Percentiles rank a stretch among this genome's conserved stretches.
phyloP scores from a whole-genome alignment of 53 echinoderm and acorn worm genomes.

The Arbacia lixula region DNA sequence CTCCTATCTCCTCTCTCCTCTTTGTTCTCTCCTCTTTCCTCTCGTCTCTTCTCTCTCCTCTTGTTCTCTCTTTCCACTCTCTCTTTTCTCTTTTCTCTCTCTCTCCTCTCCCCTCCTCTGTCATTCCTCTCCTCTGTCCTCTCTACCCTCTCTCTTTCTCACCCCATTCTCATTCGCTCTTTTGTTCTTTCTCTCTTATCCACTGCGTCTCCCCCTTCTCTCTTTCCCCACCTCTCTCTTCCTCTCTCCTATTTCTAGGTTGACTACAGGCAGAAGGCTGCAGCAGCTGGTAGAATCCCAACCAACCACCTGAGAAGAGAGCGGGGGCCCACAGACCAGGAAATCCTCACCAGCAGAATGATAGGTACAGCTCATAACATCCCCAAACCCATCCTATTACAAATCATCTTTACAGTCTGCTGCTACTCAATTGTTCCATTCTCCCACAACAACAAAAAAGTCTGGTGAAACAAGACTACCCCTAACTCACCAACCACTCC shows the following conservation, averaged over 20 bases:
- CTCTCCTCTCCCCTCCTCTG: background rate
- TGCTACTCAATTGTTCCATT: no score
- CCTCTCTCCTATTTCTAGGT: conserved; percentile 59
- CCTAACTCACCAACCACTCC: no score
- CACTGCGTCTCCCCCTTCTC: background rate
- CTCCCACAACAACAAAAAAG: no score
- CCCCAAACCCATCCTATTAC: no score
- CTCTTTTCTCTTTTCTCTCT: background rate
- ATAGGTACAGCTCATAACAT: no score
- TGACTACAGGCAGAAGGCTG: conserved; percentile 97
- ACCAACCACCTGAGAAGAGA: conserved; percentile 99
- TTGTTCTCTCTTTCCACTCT: background rate
- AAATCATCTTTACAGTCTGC: no score
- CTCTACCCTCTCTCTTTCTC: background rate
- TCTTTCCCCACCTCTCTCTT: background rate
- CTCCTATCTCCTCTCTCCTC: no score
- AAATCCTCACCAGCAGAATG: conserved; percentile 97
- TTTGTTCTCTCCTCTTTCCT: no score
- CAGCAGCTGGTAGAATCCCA: conserved; percentile 98
- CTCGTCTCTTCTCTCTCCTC: background rate
- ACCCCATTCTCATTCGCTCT: background rate
- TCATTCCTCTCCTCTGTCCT: background rate
- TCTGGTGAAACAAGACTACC: no score
- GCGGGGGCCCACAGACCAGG: conserved; percentile 82
- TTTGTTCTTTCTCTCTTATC: background rate